A percentile compares a stretch with the other conserved stretches of the same genome.
phyloP scores from a whole-genome alignment of 2,113 vertebrate species.

The Oncorhynchus keta region DNA sequence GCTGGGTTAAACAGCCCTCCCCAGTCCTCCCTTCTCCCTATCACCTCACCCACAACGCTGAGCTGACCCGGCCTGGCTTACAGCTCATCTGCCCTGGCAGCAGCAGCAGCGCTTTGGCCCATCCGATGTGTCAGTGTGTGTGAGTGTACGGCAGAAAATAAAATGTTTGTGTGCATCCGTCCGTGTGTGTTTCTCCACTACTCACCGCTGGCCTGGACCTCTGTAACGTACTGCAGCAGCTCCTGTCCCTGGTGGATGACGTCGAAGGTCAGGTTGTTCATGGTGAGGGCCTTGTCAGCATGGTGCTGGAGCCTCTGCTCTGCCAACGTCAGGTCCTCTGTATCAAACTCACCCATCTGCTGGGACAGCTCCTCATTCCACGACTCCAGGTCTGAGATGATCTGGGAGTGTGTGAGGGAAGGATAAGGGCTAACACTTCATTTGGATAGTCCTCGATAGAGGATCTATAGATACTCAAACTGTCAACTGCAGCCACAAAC shows the following conservation, averaged over 20 bases:
- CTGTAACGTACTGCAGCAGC: slow-evolving; percentile 95
- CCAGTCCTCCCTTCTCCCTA: background rate
- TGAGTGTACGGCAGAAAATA: too few species aligned
- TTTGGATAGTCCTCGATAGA: too few species aligned
- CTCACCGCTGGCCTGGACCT: slow-evolving; percentile 97
- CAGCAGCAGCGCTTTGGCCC: background rate
- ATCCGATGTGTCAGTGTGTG: background rate
- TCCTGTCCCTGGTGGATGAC: slow-evolving; percentile 99
- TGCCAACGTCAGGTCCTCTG: slow-evolving; percentile 94
- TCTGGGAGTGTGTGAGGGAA: slow-evolving; percentile 66
- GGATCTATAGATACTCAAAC: too few species aligned
- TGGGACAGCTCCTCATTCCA: slow-evolving; percentile 98
- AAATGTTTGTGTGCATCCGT: too few species aligned
- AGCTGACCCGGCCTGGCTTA: background rate
- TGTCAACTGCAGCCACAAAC: too few species aligned
- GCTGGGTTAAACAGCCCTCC: background rate
- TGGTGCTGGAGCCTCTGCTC: slow-evolving; percentile 98
- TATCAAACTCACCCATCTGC: slow-evolving; percentile 97
- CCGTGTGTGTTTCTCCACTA: background rate
- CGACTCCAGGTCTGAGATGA: slow-evolving; percentile 98
- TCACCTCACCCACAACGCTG: background rate
- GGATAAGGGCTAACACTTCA: background rate
- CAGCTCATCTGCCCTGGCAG: background rate
- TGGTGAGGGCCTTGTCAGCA: slow-evolving; percentile 96
- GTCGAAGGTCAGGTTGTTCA: slow-evolving; percentile 98